Conservation (phyloP, 1,140 invertebrate species). For the Drosophila trapezifrons region DNA sequence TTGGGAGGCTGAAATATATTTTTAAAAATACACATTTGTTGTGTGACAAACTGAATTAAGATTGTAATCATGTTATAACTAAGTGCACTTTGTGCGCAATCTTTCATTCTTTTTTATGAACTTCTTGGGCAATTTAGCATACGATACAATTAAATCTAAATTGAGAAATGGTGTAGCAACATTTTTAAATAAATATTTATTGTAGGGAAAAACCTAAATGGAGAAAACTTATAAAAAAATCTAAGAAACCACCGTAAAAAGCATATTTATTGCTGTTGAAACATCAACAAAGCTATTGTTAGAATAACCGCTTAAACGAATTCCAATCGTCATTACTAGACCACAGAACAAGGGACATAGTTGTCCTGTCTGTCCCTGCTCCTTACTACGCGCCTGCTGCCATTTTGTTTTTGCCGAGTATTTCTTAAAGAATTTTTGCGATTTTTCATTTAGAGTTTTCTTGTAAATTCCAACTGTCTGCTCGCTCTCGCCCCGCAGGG, state of each 20-base stretch:
- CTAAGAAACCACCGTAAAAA: neutral
- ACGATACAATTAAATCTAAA: conserved; percentile 13
- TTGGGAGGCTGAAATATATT: conserved; percentile 15
- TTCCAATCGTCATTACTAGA: conserved; percentile 72
- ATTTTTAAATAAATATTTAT: neutral
- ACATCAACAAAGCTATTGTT: neutral
- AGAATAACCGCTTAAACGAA: conserved; percentile 35
- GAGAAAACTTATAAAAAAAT: no score
- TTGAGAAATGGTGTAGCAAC: neutral
- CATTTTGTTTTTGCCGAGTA: conserved; percentile 34
- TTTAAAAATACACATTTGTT: conserved; percentile 39
- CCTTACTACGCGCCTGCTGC: conserved; percentile 5
- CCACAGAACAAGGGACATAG: conserved; percentile 35
- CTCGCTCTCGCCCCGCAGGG: conserved; percentile 7
- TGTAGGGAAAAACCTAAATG: neutral
- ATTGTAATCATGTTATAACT: conserved; percentile 29
- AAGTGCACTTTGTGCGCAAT: conserved; percentile 26
- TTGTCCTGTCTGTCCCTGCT: conserved; percentile 10
- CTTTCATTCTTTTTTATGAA: conserved; percentile 6
- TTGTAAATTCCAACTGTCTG: conserved; percentile 74
- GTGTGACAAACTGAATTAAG: conserved; percentile 39
- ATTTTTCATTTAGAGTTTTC: conserved; percentile 74
- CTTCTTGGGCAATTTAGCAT: conserved; percentile 33
- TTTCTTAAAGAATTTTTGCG: conserved; percentile 58
- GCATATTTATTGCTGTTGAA: neutral